Percentiles rank a stretch among this genome's conserved stretches.
These are phyloP conservation scores for Schizotus pectinicornis DNA, from an alignment of 2,888 invertebrate genomes.

Conservation along the genomic window DNA sequence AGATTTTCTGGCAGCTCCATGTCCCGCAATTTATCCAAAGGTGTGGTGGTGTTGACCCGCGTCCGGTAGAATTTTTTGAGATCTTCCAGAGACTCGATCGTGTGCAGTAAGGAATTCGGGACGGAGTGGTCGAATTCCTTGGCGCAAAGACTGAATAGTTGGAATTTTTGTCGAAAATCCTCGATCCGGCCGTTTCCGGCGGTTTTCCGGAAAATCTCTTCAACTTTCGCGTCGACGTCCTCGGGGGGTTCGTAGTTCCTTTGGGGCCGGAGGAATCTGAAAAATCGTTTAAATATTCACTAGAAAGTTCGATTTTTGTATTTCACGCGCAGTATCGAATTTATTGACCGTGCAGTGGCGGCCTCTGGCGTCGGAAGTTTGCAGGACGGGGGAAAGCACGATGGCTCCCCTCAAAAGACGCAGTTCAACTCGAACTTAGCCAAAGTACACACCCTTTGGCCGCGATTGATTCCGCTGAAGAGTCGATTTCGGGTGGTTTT, in stretches of 20 bases:
- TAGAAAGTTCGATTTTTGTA: slow-evolving; percentile 39
- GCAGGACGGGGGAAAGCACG: slow-evolving; percentile 47
- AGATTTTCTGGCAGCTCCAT: slow-evolving; percentile 86
- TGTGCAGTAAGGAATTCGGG: slow-evolving; percentile 82
- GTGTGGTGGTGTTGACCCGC: slow-evolving; percentile 72
- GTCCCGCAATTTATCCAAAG: slow-evolving; percentile 73
- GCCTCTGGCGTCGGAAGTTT: slow-evolving; percentile 41
- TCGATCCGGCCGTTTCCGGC: slow-evolving; percentile 57
- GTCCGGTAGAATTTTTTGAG: slow-evolving; percentile 75
- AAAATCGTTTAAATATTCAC: slow-evolving; percentile 26
- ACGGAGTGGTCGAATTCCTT: slow-evolving; percentile 77
- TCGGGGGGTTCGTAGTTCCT: slow-evolving; percentile 76
- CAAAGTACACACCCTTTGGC: slow-evolving; percentile 69
- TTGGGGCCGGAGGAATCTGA: slow-evolving; percentile 76
- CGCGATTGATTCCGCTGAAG: slow-evolving; percentile 69
- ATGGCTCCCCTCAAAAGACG: slow-evolving; percentile 51
- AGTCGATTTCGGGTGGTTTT: slow-evolving; percentile 58
- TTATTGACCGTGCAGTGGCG: slow-evolving; percentile 56
- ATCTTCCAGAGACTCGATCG: slow-evolving; percentile 77
- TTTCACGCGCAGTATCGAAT: slow-evolving; percentile 55
- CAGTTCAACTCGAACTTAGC: slow-evolving; percentile 40
- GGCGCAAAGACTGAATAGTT: slow-evolving; percentile 72
- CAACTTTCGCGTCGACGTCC: slow-evolving; percentile 68
- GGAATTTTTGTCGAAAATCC: slow-evolving; percentile 66
- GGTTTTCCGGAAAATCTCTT: slow-evolving; percentile 63